phyloP scores from a whole-genome alignment of 2,888 invertebrate species.

The Acholoe squamosa region DNA sequence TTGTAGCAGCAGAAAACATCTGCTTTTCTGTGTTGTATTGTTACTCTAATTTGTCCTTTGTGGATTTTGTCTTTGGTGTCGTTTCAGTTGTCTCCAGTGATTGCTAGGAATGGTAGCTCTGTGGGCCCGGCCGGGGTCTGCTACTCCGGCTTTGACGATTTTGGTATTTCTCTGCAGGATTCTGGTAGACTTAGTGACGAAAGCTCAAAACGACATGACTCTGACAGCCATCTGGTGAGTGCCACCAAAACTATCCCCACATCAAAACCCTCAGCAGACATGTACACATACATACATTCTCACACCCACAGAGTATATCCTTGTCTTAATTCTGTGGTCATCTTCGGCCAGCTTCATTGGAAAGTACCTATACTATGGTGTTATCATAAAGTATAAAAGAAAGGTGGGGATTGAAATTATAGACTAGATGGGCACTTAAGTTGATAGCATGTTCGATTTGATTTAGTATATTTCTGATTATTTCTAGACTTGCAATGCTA shows the following conservation, averaged over 20 bases:
- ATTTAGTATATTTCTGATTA: too few species aligned
- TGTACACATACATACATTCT: too few species aligned
- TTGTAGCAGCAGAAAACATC: conserved; percentile 29
- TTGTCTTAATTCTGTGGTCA: too few species aligned
- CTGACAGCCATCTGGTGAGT: conserved; percentile 84
- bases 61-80: conserved; percentile 56
- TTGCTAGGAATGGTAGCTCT: conserved; percentile 58
- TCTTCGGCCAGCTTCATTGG: too few species aligned
- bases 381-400: too few species aligned
- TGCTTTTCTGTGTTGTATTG: neutral
- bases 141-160: conserved; percentile 53
- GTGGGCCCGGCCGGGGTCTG: conserved; percentile 9
- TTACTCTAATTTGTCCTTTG: conserved; percentile 25
- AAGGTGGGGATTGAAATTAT: too few species aligned
- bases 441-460: too few species aligned
- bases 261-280: too few species aligned
- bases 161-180: conserved; percentile 67
- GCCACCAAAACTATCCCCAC: neutral
- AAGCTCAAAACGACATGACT: conserved; percentile 86
- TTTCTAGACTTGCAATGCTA: too few species aligned
- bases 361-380: too few species aligned
- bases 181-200: conserved; percentile 84
- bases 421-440: too few species aligned
- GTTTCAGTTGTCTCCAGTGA: conserved; percentile 56
- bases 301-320: too few species aligned